phyloP scores from a whole-genome alignment of 1,140 invertebrate species.

The Zaprionus ornatus region DNA sequence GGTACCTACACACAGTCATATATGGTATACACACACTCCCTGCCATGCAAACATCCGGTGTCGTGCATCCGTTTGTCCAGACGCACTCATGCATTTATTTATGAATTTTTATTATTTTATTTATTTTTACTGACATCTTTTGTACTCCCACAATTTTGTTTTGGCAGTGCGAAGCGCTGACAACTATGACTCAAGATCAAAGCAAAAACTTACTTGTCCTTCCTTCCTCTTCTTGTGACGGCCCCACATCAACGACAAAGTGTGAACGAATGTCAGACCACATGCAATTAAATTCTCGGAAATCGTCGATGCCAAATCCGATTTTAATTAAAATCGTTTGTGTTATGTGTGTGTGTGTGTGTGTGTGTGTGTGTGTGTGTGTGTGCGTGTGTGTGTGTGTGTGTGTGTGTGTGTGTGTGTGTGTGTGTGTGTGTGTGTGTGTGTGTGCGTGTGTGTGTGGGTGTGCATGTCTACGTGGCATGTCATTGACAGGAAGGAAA shows the following conservation, averaged over 20 bases:
- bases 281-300: constrained; percentile 73
- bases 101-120: constrained; percentile 76
- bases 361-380: neutral
- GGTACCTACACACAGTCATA: neutral
- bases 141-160: constrained; percentile 1
- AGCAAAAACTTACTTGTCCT: constrained; percentile 24
- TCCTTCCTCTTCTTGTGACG: neutral
- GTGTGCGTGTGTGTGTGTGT: no score
- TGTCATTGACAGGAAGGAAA: constrained; percentile 66
- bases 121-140: constrained; percentile 57
- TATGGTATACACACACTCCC: constrained; percentile 29
- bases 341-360: constrained; percentile 10
- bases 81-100: constrained; percentile 75
- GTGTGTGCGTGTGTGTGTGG: neutral
- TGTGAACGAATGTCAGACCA: constrained; percentile 71
- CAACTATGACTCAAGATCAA: constrained; percentile 65
- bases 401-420: no score
- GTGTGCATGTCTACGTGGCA: constrained; percentile 32
- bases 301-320: constrained; percentile 76
- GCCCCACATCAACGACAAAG: constrained; percentile 29
- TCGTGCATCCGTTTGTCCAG: constrained; percentile 75
- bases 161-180: constrained; percentile 30
- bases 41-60: constrained; percentile 47
- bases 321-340: constrained; percentile 80
- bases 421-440: no score